Evolutionary conservation across 2,888 invertebrate genomes (phyloP).

Genomic region (Alloplasta piceator): DNA sequence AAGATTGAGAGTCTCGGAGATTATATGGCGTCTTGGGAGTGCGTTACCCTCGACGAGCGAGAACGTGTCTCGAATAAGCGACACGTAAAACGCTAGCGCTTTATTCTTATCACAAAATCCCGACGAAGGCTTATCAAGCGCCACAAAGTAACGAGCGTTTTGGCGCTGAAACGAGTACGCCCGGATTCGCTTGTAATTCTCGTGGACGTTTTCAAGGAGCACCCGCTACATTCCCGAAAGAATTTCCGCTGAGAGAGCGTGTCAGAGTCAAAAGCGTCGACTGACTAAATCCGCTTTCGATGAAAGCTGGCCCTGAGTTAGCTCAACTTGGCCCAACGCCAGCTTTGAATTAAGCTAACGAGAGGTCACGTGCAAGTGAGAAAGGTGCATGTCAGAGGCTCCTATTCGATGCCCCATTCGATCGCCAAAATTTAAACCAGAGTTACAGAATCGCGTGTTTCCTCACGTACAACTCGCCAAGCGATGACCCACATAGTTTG

Average conservation of each 20-base stretch:
- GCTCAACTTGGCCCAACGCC: constrained; percentile 68
- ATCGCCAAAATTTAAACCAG: constrained; percentile 33
- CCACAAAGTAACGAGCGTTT: constrained; percentile 68
- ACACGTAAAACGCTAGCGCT: constrained; percentile 39
- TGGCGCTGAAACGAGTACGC: constrained; percentile 18
- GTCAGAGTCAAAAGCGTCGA: constrained; percentile 63
- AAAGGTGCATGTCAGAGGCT: constrained; percentile 12
- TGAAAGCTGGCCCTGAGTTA: constrained; percentile 54
- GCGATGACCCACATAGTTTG: constrained; percentile 53
- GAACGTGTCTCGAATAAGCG: constrained; percentile 11
- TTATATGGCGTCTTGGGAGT: constrained; percentile 68
- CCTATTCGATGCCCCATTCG: background rate
- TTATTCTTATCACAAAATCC: constrained; percentile 70
- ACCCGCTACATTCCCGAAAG: constrained; percentile 66
- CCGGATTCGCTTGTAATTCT: constrained; percentile 48
- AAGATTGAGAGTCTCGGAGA: constrained; percentile 32
- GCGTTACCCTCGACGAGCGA: constrained; percentile 72
- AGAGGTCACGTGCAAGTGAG: constrained; percentile 56
- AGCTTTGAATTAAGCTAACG: constrained; percentile 76
- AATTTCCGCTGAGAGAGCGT: constrained; percentile 43
- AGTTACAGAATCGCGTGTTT: constrained; percentile 31
- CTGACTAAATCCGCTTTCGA: constrained; percentile 57
- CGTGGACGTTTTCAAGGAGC: constrained; percentile 29
- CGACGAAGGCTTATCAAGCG: constrained; percentile 77
- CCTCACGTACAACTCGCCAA: constrained; percentile 45